These are phyloP conservation scores for Brachypodius melanocephalos DNA, from an alignment of 2,113 vertebrate genomes.

Conservation along the genomic window DNA sequence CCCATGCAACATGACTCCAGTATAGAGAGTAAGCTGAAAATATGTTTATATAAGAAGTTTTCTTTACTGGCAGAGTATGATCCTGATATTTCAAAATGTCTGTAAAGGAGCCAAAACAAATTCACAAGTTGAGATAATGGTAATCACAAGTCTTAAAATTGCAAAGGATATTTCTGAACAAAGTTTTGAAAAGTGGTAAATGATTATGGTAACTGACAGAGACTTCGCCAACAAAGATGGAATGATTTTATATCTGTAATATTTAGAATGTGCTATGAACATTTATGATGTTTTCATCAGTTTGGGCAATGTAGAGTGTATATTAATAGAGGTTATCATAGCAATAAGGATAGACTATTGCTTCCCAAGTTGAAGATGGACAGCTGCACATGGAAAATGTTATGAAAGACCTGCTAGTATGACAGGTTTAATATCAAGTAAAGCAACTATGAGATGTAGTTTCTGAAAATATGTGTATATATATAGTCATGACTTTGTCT, in stretches of 20 bases:
- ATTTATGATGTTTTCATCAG: not conserved
- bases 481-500: not conserved
- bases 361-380: not conserved
- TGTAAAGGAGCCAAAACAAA: not conserved
- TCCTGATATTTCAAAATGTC: not conserved
- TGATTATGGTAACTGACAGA: not conserved
- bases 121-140: not conserved
- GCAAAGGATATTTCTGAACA: not conserved
- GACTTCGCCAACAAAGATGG: not conserved
- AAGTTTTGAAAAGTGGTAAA: not conserved
- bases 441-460: not conserved
- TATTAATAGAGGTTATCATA: not conserved
- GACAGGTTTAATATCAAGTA: not conserved
- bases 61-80: not conserved
- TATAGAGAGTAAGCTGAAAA: not conserved
- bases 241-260: not conserved
- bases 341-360: not conserved
- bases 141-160: constrained; percentile 4
- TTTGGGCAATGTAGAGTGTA: not conserved
- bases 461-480: not conserved
- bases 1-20: not conserved
- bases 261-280: not conserved
- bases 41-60: not conserved
- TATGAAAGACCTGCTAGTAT: not conserved
- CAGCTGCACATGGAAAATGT: not conserved